Percentiles rank a stretch among this genome's conserved stretches.
phyloP scores from a whole-genome alignment of 2,888 invertebrate species.

The Nemurella pictetii region DNA sequence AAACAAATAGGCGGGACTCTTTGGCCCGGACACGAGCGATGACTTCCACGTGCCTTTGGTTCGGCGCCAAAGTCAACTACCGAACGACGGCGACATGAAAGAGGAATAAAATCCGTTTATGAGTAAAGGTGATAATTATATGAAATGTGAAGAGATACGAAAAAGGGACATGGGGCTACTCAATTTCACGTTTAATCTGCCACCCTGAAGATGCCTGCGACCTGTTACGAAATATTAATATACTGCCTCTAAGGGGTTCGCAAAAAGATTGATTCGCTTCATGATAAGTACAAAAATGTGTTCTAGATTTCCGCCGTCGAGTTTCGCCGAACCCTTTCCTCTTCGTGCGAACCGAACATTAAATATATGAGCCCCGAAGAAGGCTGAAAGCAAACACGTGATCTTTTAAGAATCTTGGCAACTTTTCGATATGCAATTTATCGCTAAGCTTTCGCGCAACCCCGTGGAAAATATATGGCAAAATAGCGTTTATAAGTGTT shows the following conservation, averaged over 20 bases:
- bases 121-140: background rate
- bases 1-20: background rate
- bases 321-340: background rate
- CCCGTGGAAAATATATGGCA: background rate
- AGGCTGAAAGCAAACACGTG: background rate
- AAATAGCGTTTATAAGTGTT: background rate
- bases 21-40: background rate
- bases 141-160: background rate
- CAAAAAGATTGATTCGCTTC: background rate
- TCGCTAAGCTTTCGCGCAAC: background rate
- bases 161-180: background rate
- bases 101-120: background rate
- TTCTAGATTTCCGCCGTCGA: background rate
- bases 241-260: background rate
- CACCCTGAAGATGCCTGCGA: background rate
- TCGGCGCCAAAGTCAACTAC: background rate
- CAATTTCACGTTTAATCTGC: background rate
- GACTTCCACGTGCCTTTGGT: background rate
- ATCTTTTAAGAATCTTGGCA: background rate
- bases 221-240: background rate
- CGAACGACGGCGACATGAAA: background rate
- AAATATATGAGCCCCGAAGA: background rate
- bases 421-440: background rate
- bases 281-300: background rate
- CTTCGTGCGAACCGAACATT: background rate